Base-by-base conservation (phyloP, 2,797 vertebrate species). In the Oceanodroma leucorhoa region DNA sequence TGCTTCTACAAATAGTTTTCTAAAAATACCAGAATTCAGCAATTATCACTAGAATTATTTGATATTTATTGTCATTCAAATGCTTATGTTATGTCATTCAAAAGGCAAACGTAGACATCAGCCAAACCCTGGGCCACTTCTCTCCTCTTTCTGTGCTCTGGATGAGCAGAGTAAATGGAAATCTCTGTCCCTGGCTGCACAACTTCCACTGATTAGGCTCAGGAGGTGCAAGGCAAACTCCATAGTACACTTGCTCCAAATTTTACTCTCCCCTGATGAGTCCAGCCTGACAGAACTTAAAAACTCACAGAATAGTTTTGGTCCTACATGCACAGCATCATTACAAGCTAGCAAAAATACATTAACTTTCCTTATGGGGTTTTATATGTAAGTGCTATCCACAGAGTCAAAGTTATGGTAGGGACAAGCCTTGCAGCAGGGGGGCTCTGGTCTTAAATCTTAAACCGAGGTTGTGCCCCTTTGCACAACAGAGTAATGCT, bases 1-100 rank as follows among this genome's bases (percentile, higher is more conserved):
- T 94, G 73, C 62, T 95, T 94, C 89, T 70, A 57, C 73, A 90
- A 96, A 94, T 85, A 92, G 73, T 60, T 87, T 87, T 82, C 90
- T 92, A 91, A 89, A 96, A 93, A 87, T 94, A 93, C 5, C 38
- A 88, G 48, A 88, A 88, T 20, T 17, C 60, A 91, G 85, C 64
- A 92, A 90, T 93, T 91, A 73, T 80, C 36, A 73, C 43, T 60
- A 53, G n/a, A 89, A 66, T 93, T 77, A 92, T 58, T 81, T 60
- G 12, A 75, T 88, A 64, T 89, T 95, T 92, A 91, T 76, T 87
- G 14, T 76, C 30, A 51, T 93, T 94, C 55, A 90, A 82, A 72
- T 72, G 26, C 32, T 76, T 67, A 11, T 19, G 21, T 32, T 36
- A 36, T 9, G 36, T 36, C 36, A 93, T 46, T 34, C 76, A 88